Conservation (phyloP, 2,888 invertebrate genomes). For the Coenonympha arcania region DNA sequence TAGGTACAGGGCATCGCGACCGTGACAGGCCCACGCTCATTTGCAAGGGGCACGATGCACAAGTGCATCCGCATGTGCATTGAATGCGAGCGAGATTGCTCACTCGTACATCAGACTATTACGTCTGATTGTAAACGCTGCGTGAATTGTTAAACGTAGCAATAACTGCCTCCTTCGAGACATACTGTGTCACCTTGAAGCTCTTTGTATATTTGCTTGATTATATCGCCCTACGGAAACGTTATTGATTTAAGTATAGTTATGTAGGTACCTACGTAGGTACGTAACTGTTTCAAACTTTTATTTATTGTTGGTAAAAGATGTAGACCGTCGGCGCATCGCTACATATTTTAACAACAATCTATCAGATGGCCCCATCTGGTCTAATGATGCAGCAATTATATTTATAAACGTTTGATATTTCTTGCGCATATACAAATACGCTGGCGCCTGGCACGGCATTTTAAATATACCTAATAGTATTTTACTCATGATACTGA, state of each 20-base stretch:
- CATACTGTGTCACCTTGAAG: neutral
- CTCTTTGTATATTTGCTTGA: neutral
- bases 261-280: too few species aligned
- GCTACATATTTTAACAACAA: too few species aligned
- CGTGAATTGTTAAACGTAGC: conserved; percentile 37
- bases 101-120: conserved; percentile 59
- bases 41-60: conserved; percentile 48
- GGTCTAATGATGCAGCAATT: neutral
- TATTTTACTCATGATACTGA: conserved; percentile 38
- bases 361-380: neutral
- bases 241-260: too few species aligned
- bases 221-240: too few species aligned
- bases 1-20: neutral
- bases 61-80: conserved; percentile 49
- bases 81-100: conserved; percentile 29
- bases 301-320: too few species aligned
- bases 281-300: too few species aligned
- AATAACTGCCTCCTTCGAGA: neutral
- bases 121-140: conserved; percentile 59
- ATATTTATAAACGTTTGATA: neutral
- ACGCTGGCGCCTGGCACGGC: conserved; percentile 57
- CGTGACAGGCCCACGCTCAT: conserved; percentile 47
- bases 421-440: conserved; percentile 39
- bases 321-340: too few species aligned
- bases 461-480: conserved; percentile 25